Evolutionary conservation across 2,113 vertebrate genomes (phyloP).

Genomic region (Nanorana parkeri): DNA sequence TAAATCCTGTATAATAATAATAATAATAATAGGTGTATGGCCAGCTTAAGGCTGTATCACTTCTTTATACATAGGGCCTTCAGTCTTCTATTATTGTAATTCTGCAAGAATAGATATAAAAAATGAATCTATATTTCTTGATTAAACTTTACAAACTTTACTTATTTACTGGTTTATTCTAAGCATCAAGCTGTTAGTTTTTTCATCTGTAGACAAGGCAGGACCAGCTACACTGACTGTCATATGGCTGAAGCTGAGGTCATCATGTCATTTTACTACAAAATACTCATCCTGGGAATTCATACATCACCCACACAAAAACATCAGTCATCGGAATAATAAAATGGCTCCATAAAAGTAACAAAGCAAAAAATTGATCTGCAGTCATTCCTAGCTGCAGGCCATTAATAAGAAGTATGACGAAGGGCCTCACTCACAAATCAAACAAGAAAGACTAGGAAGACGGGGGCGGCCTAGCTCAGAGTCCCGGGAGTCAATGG

Average conservation of each 20-base stretch:
- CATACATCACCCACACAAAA: constrained; percentile 12
- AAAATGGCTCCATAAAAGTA: constrained; percentile 19
- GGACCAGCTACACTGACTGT: background rate
- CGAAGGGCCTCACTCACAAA: constrained; percentile 1
- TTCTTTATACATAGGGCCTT: no score
- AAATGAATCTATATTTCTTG: no score
- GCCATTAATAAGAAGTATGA: constrained; percentile 16
- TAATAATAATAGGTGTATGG: no score
- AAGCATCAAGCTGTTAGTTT: no score
- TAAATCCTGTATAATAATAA: no score
- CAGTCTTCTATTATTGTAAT: no score
- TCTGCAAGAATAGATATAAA: no score
- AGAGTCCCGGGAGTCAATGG: background rate
- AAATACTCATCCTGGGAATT: background rate
- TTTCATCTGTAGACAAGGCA: background rate
- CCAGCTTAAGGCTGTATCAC: no score
- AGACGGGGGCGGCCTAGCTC: background rate
- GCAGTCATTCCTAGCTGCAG: constrained; percentile 1
- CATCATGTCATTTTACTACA: constrained; percentile 16
- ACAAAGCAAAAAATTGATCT: background rate
- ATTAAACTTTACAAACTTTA: no score
- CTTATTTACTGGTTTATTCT: no score
- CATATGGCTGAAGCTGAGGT: background rate
- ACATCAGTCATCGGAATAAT: constrained; percentile 1
- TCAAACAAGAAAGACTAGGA: background rate